phyloP scores from a whole-genome alignment of 2,113 vertebrate species.

The Petrocephalus zakoni region DNA sequence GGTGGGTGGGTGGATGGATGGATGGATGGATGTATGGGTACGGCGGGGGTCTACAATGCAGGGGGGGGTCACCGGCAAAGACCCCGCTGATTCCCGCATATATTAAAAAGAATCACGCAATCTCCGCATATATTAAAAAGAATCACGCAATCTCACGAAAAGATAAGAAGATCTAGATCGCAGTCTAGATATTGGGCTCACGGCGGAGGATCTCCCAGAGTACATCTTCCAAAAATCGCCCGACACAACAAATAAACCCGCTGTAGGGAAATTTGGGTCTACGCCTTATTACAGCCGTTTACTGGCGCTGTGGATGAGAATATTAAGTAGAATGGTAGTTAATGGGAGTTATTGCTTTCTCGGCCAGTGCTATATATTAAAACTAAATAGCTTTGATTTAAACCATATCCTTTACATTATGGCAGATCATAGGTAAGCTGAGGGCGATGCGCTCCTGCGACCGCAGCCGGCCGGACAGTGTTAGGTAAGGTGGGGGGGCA shows the following conservation, averaged over 20 bases:
- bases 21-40: not conserved
- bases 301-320: not conserved
- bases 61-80: not conserved
- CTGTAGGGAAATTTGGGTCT: not conserved
- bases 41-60: not conserved
- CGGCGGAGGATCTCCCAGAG: not conserved
- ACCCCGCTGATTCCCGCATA: not conserved
- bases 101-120: not conserved
- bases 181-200: not conserved
- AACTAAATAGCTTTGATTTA: not conserved
- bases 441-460: not conserved
- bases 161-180: not conserved
- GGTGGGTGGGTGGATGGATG: constrained; percentile 12
- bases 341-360: not conserved
- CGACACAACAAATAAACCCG: not conserved
- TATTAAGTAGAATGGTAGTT: not conserved
- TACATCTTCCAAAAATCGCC: not conserved
- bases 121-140: no score
- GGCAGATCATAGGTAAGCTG: not conserved
- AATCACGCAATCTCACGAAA: not conserved
- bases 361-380: not conserved
- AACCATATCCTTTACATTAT: not conserved
- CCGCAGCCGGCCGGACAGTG: not conserved
- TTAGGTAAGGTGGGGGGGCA: not conserved
- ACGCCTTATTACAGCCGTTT: not conserved